Base-by-base conservation (phyloP, 2,797 vertebrate species). In the Danionella dracula region DNA sequence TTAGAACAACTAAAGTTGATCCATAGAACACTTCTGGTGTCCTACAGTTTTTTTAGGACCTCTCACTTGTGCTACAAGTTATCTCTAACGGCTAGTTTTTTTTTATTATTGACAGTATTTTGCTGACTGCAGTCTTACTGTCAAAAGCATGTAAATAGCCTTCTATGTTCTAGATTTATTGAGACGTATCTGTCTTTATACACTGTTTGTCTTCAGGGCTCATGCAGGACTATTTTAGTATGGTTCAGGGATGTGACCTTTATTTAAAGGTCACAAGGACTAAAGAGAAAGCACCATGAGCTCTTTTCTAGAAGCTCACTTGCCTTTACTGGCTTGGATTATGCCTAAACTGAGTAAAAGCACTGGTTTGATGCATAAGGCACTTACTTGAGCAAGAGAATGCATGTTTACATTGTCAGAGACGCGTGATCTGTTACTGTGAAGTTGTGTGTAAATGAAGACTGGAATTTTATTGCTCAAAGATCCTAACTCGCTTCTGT, bases 141-240 rank as follows among this genome's bases (percentile, higher is more conserved):
- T 81, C 50, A 34, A 68, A 70, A 58, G 79, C 80, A 49, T 88
- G 84, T 88, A 87, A 78, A 86, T 86, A 81, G 6, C 70, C 6
- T 3, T 56, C 56, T 51, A 81, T 69, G 27, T 70, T 41, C 78
- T 71, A 74, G 45, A 27, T 16, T n/a, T 38, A 41, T 31, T 75
- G 69, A 70, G 73, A 66, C 3, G 6, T 59, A 49, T 76, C 73
- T 23, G 71, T 82, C 12, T 41, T 63, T 75, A 64, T 20, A 68
- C 81, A 81, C 64, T 63, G 69, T 78, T 82, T 40, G 67, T 71
- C 84, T 89, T 89, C 85, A 89, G 86, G 86, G 86, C 89, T 85
- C 84, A 75, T 73, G 62, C 64, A 54, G 62, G 51, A 55, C 21
- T 8, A 45, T 49, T 69, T 49, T 34, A 12, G 31, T 40, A 74